Evolutionary conservation across 1,140 invertebrate species (phyloP).

Genomic region (Sipha flava): DNA sequence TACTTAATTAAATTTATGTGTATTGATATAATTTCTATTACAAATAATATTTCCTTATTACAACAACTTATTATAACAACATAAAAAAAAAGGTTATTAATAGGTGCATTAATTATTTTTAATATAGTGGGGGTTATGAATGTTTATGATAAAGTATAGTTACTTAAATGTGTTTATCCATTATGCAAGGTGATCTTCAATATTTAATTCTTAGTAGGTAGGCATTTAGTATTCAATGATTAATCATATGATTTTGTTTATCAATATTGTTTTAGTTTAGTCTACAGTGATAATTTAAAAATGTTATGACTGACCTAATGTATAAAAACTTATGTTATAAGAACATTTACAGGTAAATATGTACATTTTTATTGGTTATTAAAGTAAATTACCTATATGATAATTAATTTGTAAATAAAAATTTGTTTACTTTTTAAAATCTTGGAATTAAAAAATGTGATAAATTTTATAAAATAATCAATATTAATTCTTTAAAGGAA

Average conservation of each 20-base stretch:
- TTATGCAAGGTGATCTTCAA: conserved; percentile 1
- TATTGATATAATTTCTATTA: not conserved
- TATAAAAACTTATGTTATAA: not conserved
- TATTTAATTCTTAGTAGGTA: not conserved
- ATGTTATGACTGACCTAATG: not conserved
- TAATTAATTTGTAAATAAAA: no score
- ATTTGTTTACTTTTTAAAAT: no score
- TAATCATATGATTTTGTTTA: not conserved
- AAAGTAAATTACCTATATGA: no score
- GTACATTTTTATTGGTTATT: no score
- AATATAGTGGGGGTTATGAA: not conserved
- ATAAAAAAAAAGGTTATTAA: not conserved
- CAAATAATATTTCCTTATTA: not conserved
- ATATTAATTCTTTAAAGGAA: no score
- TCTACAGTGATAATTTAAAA: not conserved
- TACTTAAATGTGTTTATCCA: conserved; percentile 4
- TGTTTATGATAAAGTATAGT: not conserved
- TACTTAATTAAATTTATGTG: not conserved
- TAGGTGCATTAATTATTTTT: not conserved
- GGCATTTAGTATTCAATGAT: not conserved
- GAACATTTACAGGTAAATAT: not conserved
- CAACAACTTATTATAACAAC: not conserved
- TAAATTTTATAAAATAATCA: no score
- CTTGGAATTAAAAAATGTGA: no score
- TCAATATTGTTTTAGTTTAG: not conserved